These are phyloP conservation scores for Gallinago stenura DNA, from an alignment of 2,797 vertebrate species.

Conservation along the genomic window DNA sequence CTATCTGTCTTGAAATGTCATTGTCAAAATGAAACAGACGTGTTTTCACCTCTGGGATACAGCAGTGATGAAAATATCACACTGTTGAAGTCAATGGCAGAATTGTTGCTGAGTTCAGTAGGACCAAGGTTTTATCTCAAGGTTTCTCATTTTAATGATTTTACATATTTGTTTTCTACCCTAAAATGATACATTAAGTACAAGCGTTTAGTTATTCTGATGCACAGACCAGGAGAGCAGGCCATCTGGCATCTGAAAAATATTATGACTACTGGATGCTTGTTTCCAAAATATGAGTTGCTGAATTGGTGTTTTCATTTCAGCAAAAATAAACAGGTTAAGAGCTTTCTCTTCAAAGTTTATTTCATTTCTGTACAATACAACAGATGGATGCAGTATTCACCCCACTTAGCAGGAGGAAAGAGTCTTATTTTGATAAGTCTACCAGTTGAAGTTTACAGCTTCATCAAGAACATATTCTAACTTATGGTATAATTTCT, in stretches of 20 bases:
- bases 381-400: not conserved
- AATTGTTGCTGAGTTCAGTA: not conserved
- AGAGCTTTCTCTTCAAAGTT: not conserved
- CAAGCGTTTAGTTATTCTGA: not conserved
- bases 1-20: not conserved
- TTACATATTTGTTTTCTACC: not conserved
- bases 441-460: constrained; percentile 11
- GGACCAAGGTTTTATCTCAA: not conserved
- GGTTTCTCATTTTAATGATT: not conserved
- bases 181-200: not conserved
- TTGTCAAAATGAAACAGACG: not conserved
- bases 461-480: constrained; percentile 12
- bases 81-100: not conserved
- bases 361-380: not conserved
- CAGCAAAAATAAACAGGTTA: not conserved
- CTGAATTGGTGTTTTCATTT: not conserved
- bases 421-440: not conserved
- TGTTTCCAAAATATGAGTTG: constrained; percentile 6
- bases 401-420: not conserved
- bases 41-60: not conserved
- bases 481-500: not conserved
- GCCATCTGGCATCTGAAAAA: constrained; percentile 24
- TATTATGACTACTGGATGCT: not conserved
- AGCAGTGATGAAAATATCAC: not conserved
- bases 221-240: not conserved